Evolutionary conservation across 2,113 vertebrate species (phyloP).

Genomic region (Verasper variegatus): DNA sequence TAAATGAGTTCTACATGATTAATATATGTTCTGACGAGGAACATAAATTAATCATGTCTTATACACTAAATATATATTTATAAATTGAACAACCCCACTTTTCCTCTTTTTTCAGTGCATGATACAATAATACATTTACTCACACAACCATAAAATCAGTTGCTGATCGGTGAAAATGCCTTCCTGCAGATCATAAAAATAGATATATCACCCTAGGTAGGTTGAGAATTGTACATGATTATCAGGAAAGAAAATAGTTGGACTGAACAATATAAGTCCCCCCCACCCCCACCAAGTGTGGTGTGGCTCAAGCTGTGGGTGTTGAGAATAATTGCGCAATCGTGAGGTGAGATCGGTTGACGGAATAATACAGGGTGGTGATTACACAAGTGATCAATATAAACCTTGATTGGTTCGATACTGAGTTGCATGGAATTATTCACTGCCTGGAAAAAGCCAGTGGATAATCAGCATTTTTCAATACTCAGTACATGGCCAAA

Average conservation of each 20-base stretch:
- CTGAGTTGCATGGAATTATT: slow-evolving; percentile 26
- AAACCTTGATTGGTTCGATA: slow-evolving; percentile 38
- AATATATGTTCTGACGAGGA: too few species aligned
- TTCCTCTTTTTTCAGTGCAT: too few species aligned
- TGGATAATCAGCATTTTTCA: slow-evolving; percentile 18
- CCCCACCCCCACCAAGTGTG: not conserved
- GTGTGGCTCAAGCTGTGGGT: slow-evolving; percentile 27
- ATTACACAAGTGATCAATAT: slow-evolving; percentile 46
- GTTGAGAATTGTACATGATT: not conserved
- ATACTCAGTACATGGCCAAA: not conserved
- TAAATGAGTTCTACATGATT: too few species aligned
- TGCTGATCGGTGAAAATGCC: not conserved
- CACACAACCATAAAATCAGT: not conserved
- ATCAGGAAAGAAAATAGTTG: not conserved
- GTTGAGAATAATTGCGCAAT: slow-evolving; percentile 26
- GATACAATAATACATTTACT: too few species aligned
- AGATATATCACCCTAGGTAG: not conserved
- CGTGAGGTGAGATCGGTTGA: slow-evolving; percentile 22
- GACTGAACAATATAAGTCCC: not conserved
- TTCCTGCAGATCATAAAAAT: not conserved
- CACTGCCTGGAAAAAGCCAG: not conserved
- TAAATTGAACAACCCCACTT: too few species aligned
- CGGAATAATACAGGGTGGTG: slow-evolving; percentile 31
- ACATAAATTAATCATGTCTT: too few species aligned
- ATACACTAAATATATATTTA: too few species aligned